Percentiles rank a stretch among this genome's conserved stretches.
phyloP scores from a whole-genome alignment of 2,113 vertebrate genomes.

The Vicugna pacos region DNA sequence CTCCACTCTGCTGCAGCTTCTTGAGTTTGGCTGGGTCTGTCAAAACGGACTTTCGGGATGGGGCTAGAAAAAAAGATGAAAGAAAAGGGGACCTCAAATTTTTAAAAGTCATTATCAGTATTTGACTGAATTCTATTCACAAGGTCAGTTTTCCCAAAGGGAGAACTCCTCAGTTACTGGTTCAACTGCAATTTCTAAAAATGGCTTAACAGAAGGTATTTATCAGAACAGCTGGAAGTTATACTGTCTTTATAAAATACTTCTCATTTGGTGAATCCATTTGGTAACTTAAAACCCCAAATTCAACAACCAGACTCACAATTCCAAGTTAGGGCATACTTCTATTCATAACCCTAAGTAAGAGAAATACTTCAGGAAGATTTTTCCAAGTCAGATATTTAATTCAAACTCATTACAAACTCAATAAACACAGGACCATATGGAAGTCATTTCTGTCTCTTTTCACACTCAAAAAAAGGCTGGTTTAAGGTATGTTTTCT shows the following conservation, averaged over 20 bases:
- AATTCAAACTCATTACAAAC: neutral
- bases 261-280: conserved; percentile 29
- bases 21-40: conserved; percentile 86
- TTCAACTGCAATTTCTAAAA: neutral
- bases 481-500: neutral
- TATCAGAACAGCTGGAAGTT: neutral
- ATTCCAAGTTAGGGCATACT: neutral
- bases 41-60: conserved; percentile 86
- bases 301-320: neutral
- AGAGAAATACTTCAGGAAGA: neutral
- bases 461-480: neutral
- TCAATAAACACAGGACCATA: neutral
- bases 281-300: neutral
- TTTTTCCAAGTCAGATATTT: neutral
- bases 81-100: neutral
- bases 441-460: neutral
- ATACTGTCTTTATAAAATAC: neutral
- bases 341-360: neutral
- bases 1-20: conserved; percentile 89
- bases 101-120: neutral
- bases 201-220: neutral
- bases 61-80: conserved; percentile 73
- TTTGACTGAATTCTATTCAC: conserved; percentile 30
- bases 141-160: neutral
- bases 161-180: neutral